Evolutionary conservation across 2,888 invertebrate species (phyloP).

Genomic region (Prionchulus punctatus): DNA sequence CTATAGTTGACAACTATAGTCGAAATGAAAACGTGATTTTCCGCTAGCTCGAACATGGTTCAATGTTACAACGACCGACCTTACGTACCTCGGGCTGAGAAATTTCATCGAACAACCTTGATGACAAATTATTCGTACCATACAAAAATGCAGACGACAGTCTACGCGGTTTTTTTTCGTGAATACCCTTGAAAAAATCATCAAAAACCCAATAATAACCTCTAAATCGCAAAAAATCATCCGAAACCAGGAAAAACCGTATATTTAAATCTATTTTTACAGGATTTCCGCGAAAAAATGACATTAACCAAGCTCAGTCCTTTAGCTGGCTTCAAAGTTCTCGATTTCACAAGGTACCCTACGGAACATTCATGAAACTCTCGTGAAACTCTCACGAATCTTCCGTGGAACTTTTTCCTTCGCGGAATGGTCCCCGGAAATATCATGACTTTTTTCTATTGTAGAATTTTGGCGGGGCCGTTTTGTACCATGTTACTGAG

Average conservation of each 20-base stretch:
- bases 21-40: no score
- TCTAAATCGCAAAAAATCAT: neutral
- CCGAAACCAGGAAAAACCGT: neutral
- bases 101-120: no score
- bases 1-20: no score
- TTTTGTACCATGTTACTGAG: conserved; percentile 82
- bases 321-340: neutral
- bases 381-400: no score
- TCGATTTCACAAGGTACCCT: conserved; percentile 3
- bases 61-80: no score
- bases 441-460: neutral
- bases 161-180: neutral
- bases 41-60: no score
- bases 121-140: no score
- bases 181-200: no score
- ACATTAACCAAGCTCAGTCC: neutral
- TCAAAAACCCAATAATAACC: no score
- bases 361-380: no score
- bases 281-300: no score
- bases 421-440: neutral
- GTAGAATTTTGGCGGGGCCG: conserved; percentile 73
- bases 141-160: neutral
- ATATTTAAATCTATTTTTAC: neutral
- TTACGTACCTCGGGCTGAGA: no score
- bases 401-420: neutral